Percentiles rank a stretch among this genome's conserved stretches.
These are phyloP conservation scores for Pelusios castaneus DNA, from an alignment of 2,113 vertebrate species.

Conservation along the genomic window DNA sequence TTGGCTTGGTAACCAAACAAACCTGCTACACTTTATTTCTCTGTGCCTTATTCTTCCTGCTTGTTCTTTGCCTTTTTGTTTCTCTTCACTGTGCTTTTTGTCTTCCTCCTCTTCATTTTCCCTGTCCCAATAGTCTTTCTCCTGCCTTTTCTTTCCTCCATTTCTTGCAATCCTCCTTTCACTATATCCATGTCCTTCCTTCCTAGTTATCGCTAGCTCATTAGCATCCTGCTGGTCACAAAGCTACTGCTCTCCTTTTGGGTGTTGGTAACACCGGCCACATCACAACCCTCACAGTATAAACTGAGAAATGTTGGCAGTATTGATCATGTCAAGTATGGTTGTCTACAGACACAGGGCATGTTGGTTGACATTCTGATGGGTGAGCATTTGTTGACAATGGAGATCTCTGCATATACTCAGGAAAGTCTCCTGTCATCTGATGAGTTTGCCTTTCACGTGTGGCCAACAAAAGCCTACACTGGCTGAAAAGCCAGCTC, in stretches of 20 bases:
- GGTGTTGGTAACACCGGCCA: not conserved
- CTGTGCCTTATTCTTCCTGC: fast-evolving
- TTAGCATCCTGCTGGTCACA: not conserved
- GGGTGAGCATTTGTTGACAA: not conserved
- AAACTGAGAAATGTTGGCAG: not conserved
- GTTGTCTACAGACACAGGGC: not conserved
- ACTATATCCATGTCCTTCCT: not conserved
- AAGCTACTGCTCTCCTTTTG: not conserved
- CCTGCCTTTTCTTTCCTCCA: not conserved
- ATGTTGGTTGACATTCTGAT: not conserved
- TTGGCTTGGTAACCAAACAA: not conserved
- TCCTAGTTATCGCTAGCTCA: not conserved
- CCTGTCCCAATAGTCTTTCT: not conserved
- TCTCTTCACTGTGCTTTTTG: not conserved
- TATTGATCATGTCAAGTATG: not conserved
- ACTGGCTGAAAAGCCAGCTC: fast-evolving
- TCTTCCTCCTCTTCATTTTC: not conserved
- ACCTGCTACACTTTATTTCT: not conserved
- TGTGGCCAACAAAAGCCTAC: not conserved
- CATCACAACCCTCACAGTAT: too few species aligned
- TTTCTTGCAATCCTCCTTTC: not conserved
- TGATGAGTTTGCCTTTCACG: not conserved
- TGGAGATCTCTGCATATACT: not conserved
- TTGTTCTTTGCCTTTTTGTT: not conserved
- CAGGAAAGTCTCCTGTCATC: not conserved